A percentile compares a stretch with the other conserved stretches of the same genome.
phyloP scores from a whole-genome alignment of 1,140 invertebrate genomes.

The Spodoptera frugiperda region DNA sequence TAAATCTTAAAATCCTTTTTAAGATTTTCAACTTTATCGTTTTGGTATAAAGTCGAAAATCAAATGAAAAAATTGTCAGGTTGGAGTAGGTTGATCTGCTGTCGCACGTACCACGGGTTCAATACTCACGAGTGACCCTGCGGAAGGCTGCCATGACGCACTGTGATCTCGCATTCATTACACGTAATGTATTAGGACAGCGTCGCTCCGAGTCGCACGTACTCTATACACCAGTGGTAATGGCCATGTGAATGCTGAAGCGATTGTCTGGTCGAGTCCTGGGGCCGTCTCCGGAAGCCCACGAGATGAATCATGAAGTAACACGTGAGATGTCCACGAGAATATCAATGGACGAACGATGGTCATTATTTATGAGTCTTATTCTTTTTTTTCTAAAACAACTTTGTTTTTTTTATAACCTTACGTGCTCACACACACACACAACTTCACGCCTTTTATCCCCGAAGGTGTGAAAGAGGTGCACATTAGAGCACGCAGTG shows the following conservation, averaged over 20 bases:
- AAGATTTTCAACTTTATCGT: too few species aligned
- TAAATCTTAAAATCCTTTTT: too few species aligned
- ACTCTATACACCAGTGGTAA: constrained; percentile 9
- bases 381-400: too few species aligned
- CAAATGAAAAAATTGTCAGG: too few species aligned
- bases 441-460: too few species aligned
- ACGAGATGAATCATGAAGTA: not conserved
- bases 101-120: constrained; percentile 2
- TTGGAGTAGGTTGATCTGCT: too few species aligned
- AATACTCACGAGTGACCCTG: not conserved
- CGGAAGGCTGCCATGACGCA: constrained; percentile 12
- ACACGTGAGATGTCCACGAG: not conserved
- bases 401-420: too few species aligned
- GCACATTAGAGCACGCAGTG: too few species aligned
- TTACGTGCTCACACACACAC: too few species aligned
- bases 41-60: too few species aligned
- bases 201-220: constrained; percentile 4
- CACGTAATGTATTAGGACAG: constrained; percentile 23
- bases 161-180: constrained; percentile 23
- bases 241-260: constrained; percentile 31
- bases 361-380: too few species aligned
- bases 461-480: too few species aligned
- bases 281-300: not conserved
- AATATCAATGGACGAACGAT: not conserved
- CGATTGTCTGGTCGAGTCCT: not conserved